A percentile compares a stretch with the other conserved stretches of the same genome.
These are phyloP conservation scores for Tipula confusa DNA, from an alignment of 2,888 invertebrate species.

Conservation along the genomic window DNA sequence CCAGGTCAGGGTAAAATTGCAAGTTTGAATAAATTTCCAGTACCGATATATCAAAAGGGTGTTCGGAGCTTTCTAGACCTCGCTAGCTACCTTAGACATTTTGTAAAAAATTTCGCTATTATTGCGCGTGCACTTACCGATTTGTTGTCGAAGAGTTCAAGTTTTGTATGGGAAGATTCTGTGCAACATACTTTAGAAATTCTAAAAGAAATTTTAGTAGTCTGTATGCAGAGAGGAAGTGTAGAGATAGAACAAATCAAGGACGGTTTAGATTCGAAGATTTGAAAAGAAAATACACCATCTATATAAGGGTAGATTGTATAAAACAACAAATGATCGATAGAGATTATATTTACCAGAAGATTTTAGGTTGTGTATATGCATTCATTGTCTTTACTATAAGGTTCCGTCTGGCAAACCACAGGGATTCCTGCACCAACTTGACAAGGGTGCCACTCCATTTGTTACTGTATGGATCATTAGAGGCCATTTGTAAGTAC, in stretches of 20 bases:
- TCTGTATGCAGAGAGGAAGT: neutral
- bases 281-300: neutral
- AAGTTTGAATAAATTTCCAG: no score
- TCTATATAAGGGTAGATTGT: neutral
- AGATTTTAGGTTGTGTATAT: neutral
- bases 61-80: no score
- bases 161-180: neutral
- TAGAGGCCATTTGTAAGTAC: constrained; percentile 31
- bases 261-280: neutral
- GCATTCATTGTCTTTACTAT: constrained; percentile 27
- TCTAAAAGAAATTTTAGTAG: neutral
- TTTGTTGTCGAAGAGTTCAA: neutral
- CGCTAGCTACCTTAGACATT: no score
- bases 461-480: constrained; percentile 35
- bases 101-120: no score
- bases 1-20: no score
- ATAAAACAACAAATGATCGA: neutral
- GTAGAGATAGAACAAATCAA: neutral
- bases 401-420: constrained; percentile 33
- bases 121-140: no score
- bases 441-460: constrained; percentile 35
- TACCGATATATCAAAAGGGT: no score
- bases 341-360: neutral
- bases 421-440: constrained; percentile 35
- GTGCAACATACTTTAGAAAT: neutral